Evolutionary conservation across 2,797 vertebrate species (phyloP), one percentile per base, ranked within the genome.

Genomic region (Platalea minor): DNA sequence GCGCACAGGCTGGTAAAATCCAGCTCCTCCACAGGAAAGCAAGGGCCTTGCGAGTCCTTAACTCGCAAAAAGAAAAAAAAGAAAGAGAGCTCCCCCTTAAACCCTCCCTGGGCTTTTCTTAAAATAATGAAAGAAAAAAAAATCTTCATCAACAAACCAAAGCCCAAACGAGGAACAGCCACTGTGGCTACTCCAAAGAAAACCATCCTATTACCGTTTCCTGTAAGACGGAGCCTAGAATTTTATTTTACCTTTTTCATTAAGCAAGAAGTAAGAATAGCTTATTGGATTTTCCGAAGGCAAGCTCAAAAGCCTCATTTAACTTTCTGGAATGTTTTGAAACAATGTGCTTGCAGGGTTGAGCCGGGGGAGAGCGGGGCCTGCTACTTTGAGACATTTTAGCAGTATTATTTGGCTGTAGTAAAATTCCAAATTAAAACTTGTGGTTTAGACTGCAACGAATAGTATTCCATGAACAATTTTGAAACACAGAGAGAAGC

Each of bases 371-470:
- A 39, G 13, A 72, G 73, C 86, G 24, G 59, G 37, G 90, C 83
- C 53, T 70, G 94, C 89, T 26, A 75, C 93, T 57, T 3, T 8
- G 59, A 85, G 89, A 26, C 9, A 0, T 57, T 91, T 92, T 72
- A 83, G 73, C 56, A 46, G 90, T 29, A 17, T 56, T 89, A 74
- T 83, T 93, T 97, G 97, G 97, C 92, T 51, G 23, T 54, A 86
- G 96, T 46, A 79, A 94, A 91, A 87, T 92, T 95, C 95, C 97
- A 96, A 95, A 96, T 95, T 94, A 96, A 95, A 96, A 93, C 45
- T 31, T 93, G 96, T 76, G 96, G 95, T 96, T 96, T 88, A 79
- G 91, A 37, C 81, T 53, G 88, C 48, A 64, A 53, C 20, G 94
- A 86, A 81, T 13, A 88, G 75, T 85, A 69, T 87, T 90, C 93